A percentile compares a stretch with the other conserved stretches of the same genome.
Evolutionary conservation across 2,888 invertebrate species (phyloP).

Genomic region (Alcis repandata): DNA sequence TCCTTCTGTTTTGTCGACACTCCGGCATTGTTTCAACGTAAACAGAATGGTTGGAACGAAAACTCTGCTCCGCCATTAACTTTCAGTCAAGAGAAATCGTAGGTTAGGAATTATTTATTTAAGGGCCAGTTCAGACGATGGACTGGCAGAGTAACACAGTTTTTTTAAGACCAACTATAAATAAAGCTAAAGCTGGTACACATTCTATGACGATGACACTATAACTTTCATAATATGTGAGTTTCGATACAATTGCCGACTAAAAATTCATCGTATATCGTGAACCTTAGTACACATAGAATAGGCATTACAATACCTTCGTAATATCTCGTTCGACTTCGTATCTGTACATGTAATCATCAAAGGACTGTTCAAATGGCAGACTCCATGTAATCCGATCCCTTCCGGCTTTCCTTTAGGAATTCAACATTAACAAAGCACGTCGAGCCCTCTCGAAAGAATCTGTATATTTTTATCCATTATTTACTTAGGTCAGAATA

Average conservation of each 20-base stretch:
- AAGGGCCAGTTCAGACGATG: background rate
- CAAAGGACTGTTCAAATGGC: background rate
- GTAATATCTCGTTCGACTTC: background rate
- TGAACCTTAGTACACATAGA: too few species aligned
- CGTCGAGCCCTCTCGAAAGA: background rate
- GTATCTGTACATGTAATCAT: background rate
- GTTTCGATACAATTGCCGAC: too few species aligned
- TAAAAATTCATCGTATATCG: too few species aligned
- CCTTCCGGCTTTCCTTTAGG: background rate
- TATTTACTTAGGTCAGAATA: background rate
- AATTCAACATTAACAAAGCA: background rate
- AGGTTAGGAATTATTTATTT: background rate
- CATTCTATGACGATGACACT: too few species aligned
- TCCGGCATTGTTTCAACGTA: conserved; percentile 56
- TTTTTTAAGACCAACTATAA: too few species aligned
- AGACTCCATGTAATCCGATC: background rate
- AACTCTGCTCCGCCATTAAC: conserved; percentile 19
- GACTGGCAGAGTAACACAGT: background rate
- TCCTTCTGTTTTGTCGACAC: conserved; percentile 57
- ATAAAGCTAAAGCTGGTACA: too few species aligned
- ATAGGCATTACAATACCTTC: too few species aligned
- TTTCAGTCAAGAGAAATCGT: conserved; percentile 1
- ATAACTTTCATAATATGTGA: too few species aligned
- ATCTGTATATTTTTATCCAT: background rate
- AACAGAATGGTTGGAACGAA: conserved; percentile 26